A percentile compares a stretch with the other conserved stretches of the same genome.
Conservation (phyloP, 2,113 vertebrate genomes). For the Heptranchias perlo region DNA sequence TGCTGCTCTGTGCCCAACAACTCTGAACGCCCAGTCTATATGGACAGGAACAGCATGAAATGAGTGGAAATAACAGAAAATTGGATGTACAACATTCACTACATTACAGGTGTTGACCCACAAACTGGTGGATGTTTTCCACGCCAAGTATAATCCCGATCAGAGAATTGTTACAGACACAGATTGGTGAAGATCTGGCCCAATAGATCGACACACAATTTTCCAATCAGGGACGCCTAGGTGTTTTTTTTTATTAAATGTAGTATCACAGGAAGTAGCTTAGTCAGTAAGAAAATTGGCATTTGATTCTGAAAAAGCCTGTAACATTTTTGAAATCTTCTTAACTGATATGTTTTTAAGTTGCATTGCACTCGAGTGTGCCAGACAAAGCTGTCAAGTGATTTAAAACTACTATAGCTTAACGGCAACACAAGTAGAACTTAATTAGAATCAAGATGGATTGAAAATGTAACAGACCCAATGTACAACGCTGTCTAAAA, state of each 20-base stretch:
- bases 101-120: neutral
- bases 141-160: neutral
- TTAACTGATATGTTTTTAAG: neutral
- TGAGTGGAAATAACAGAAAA: neutral
- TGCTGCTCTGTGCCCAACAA: neutral
- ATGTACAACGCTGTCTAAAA: neutral
- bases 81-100: neutral
- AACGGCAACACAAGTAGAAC: neutral
- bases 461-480: neutral
- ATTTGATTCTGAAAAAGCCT: neutral
- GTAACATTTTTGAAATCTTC: slow-evolving; percentile 10
- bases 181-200: no score
- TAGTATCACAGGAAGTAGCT: no score
- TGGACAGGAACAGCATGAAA: neutral
- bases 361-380: neutral
- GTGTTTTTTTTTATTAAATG: neutral
- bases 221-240: no score
- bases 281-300: neutral
- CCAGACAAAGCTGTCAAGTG: neutral
- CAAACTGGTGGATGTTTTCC: neutral
- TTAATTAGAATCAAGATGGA: slow-evolving; percentile 5
- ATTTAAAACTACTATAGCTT: neutral
- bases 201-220: no score
- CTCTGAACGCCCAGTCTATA: neutral
- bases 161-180: neutral